These are phyloP conservation scores for Dysidea cf. avara DNA, from an alignment of 37 sponge, comb jelly and placozoan species.

Conservation along the genomic window DNA sequence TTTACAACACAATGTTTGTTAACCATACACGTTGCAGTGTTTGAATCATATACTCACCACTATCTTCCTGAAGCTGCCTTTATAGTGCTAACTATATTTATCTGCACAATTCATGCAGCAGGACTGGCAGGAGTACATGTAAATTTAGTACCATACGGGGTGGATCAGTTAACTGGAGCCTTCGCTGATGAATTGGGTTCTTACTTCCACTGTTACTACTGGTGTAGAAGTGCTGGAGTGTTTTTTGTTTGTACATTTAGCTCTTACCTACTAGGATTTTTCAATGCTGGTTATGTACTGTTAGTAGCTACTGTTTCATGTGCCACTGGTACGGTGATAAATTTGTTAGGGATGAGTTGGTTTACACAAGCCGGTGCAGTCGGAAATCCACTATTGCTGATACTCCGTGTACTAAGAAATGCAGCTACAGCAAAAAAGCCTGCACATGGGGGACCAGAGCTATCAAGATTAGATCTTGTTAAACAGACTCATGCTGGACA, in stretches of 20 bases:
- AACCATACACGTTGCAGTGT: too few species aligned
- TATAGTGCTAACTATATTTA: too few species aligned
- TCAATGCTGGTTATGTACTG: neutral
- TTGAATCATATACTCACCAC: too few species aligned
- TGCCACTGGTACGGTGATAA: neutral
- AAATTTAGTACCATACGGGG: too few species aligned
- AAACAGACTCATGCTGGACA: slow-evolving; percentile 26
- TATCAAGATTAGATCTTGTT: slow-evolving; percentile 20
- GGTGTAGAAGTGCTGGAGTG: slow-evolving; percentile 40
- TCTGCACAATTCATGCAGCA: too few species aligned
- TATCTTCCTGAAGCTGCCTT: too few species aligned
- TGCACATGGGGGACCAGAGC: neutral
- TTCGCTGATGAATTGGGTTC: slow-evolving; percentile 41
- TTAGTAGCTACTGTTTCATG: neutral
- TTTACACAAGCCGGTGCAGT: neutral
- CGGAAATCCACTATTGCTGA: slow-evolving; percentile 8
- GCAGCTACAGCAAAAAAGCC: slow-evolving; percentile 11
- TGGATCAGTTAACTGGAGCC: too few species aligned
- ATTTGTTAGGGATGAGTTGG: neutral
- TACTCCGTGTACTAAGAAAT: neutral
- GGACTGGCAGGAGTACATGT: too few species aligned
- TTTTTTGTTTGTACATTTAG: neutral
- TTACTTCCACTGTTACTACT: slow-evolving; percentile 63
- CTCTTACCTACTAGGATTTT: neutral
- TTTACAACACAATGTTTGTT: too few species aligned